Base-by-base conservation (phyloP, 2,797 vertebrate genomes). In the Sphenopsis melanotis region DNA sequence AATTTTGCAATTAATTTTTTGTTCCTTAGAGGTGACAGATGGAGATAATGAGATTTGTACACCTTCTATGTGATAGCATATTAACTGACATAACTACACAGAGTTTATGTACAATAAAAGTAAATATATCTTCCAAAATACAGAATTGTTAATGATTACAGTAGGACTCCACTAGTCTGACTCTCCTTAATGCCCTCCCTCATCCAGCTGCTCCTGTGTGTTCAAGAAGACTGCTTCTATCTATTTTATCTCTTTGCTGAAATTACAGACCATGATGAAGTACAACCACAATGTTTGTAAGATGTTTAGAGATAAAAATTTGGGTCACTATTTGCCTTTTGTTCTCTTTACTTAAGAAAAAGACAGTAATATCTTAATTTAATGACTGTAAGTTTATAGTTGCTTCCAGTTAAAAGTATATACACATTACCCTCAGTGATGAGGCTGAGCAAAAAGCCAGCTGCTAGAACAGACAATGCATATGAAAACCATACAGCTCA, bases 121-220 rank as follows among this genome's bases (percentile, higher is more conserved):
- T 24, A 74, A 75, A 79, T 4, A 9, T 13, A n/a, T 37, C 7
- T 77, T 93, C 34, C 80, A 90, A 89, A 87, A 72, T 4, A 44
- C 7, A 55, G 36, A 61, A 57, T 2, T 64, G 4, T 29, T 56
- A 91, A 69, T 34, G 32, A 59, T 12, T 63, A 36, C 18, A 55
- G 20, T 4, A 80, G 37, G 76, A 80, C 26, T 80, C 23, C 10
- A 32, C 18, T 63, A 52, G 23, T 41, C 15, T 41, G 15, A 75
- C 23, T 64, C 17, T 60, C 46, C 47, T 70, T 41, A 53, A 47
- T 18, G 46, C 52, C 15, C 18, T 30, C 39, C 41, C 36, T 46
- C 19, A 47, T 3, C 46, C 3, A 6, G 5, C 9, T 61, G 14
- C 15, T 77, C 32, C 47, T 30, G 5, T n/a, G 9, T 3, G 0